Conservation (phyloP, 2,888 invertebrate genomes). For the Chymomyza caudatula region DNA sequence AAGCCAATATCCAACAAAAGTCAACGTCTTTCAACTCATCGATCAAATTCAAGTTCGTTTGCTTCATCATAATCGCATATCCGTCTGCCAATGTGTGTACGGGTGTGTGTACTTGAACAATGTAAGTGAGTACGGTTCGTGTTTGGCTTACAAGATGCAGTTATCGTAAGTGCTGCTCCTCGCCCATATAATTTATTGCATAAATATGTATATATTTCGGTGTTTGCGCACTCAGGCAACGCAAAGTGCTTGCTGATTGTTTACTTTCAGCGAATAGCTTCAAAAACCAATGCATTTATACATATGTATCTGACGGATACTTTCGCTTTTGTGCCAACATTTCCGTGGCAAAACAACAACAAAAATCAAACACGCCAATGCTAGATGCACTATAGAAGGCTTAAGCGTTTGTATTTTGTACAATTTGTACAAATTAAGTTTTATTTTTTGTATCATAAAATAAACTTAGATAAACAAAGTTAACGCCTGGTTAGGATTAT, state of each 20-base stretch:
- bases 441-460: too few relatives aligned
- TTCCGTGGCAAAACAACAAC: constrained; percentile 26
- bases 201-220: background rate
- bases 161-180: background rate
- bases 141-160: background rate
- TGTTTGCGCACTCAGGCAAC: constrained; percentile 36
- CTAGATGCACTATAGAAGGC: background rate
- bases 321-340: constrained; percentile 40
- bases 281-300: constrained; percentile 18
- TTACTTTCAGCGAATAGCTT: constrained; percentile 28
- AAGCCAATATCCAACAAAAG: background rate
- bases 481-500: too few relatives aligned
- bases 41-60: constrained; percentile 15
- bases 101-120: background rate
- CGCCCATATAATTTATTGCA: background rate
- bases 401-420: background rate
- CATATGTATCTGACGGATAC: constrained; percentile 16
- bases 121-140: background rate
- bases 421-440: background rate
- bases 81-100: background rate
- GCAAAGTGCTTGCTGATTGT: constrained; percentile 28
- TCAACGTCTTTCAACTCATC: background rate
- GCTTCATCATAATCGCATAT: background rate
- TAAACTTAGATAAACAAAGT: too few relatives aligned
- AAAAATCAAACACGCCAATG: constrained; percentile 1